Evolutionary conservation across 2,113 vertebrate species (phyloP).

Genomic region (Recurvirostra avosetta): DNA sequence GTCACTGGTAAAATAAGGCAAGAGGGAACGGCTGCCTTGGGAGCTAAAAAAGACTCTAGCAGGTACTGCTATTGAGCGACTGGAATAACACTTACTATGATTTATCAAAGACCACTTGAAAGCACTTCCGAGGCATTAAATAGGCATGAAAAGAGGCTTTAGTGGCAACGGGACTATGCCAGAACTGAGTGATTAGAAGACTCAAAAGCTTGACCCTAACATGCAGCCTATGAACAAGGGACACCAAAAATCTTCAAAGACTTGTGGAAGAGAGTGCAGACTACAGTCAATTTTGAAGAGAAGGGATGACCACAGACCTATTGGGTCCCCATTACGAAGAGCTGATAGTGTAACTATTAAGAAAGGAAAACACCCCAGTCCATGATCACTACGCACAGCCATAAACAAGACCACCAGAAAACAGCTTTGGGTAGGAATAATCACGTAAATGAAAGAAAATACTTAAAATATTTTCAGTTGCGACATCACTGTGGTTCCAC

Average conservation of each 20-base stretch:
- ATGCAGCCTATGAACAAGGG: conserved; percentile 46
- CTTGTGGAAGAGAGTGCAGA: neutral
- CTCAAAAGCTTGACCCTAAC: conserved; percentile 50
- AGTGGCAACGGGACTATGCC: conserved; percentile 54
- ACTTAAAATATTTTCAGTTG: neutral
- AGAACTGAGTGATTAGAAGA: conserved; percentile 53
- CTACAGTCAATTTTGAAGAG: neutral
- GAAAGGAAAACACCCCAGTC: neutral
- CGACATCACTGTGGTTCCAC: neutral
- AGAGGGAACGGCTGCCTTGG: conserved; percentile 72
- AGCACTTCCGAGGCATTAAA: conserved; percentile 84
- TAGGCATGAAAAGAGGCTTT: conserved; percentile 78
- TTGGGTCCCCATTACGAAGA: neutral
- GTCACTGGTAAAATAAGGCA: conserved; percentile 73
- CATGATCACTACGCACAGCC: neutral
- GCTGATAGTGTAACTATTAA: neutral
- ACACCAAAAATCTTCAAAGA: conserved; percentile 52
- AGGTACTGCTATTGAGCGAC: conserved; percentile 78
- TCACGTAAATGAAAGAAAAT: neutral
- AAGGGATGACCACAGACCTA: neutral
- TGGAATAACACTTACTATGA: conserved; percentile 80
- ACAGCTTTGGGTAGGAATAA: neutral
- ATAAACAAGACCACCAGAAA: neutral
- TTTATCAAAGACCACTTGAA: conserved; percentile 90
- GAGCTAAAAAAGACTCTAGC: conserved; percentile 70